Evolutionary conservation across 2,113 vertebrate genomes (phyloP).

Genomic region (Aplodontia rufa): DNA sequence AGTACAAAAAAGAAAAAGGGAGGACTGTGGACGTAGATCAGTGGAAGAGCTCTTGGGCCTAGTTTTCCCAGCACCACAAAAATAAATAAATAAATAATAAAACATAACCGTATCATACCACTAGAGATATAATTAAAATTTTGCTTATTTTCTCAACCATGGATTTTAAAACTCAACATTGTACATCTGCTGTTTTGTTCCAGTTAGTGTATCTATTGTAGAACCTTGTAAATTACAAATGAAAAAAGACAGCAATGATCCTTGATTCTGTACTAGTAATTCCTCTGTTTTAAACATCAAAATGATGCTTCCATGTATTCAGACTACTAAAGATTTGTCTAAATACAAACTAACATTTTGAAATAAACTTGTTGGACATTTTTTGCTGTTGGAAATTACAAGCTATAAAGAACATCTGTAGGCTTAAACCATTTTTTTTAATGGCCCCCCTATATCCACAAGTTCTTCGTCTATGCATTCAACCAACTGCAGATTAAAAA

Average conservation of each 20-base stretch:
- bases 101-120: neutral
- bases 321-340: conserved; percentile 2
- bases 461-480: neutral
- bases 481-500: no score
- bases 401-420: neutral
- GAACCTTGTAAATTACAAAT: conserved; percentile 18
- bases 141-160: conserved; percentile 12
- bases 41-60: neutral
- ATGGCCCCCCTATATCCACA: neutral
- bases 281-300: neutral
- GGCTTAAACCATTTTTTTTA: conserved; percentile 1
- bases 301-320: conserved; percentile 12
- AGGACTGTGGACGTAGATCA: neutral
- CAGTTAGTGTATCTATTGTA: neutral
- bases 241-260: neutral
- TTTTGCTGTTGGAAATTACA: conserved; percentile 7
- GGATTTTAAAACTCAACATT: conserved; percentile 15
- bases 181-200: neutral
- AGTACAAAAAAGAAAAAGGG: neutral
- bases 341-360: neutral
- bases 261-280: neutral
- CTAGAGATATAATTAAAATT: neutral
- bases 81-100: neutral
- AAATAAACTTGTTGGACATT: neutral
- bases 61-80: neutral